These are phyloP conservation scores for Dromaius novaehollandiae DNA, from an alignment of 2,113 vertebrate genomes.

Conservation along the genomic window DNA sequence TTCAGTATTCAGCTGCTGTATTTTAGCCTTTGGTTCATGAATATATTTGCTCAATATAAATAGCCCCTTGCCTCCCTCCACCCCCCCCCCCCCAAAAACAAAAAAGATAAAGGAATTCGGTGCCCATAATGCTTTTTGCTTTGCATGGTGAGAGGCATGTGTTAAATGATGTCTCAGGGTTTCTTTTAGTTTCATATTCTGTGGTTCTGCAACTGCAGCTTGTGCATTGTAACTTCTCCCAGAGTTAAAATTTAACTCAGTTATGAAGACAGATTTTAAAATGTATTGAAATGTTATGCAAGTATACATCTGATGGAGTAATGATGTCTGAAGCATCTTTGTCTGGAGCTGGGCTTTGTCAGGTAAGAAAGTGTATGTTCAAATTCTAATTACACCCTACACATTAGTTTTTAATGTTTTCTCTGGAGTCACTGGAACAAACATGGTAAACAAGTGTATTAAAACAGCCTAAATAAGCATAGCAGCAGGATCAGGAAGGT, in stretches of 20 bases:
- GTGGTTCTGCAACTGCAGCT: neutral
- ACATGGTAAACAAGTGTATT: neutral
- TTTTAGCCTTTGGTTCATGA: neutral
- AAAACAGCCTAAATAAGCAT: neutral
- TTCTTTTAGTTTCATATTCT: neutral
- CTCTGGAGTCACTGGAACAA: neutral
- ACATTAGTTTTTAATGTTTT: neutral
- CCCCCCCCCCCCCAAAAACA: too few species aligned
- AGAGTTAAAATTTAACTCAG: neutral
- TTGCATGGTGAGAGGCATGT: neutral
- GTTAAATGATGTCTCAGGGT: neutral
- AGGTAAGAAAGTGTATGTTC: neutral
- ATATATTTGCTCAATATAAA: neutral
- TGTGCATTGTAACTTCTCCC: neutral
- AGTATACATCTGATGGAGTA: neutral
- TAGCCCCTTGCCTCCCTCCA: neutral
- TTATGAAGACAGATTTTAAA: neutral
- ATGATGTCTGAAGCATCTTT: neutral
- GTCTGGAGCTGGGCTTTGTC: neutral
- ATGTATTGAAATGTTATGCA: neutral
- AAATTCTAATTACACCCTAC: neutral
- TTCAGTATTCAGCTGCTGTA: neutral
- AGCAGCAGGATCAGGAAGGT: neutral
- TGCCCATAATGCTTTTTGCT: neutral
- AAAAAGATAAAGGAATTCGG: neutral